Evolutionary conservation across 1,140 invertebrate species (phyloP).

Genomic region (Geopemphigus sp.): DNA sequence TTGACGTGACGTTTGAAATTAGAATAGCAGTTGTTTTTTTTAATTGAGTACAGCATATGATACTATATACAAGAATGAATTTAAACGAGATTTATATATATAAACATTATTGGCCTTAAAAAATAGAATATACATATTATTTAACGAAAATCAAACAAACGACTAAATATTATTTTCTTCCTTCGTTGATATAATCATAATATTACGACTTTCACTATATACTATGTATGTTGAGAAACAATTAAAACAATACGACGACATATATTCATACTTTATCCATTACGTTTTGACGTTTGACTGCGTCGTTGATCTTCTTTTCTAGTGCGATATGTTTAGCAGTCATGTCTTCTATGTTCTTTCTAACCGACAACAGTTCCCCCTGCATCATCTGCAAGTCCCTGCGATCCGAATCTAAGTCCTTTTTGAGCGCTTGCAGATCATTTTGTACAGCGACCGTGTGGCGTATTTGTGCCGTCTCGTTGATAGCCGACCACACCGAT

Average conservation of each 20-base stretch:
- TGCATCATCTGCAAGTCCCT: slow-evolving; percentile 31
- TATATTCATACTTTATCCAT: slow-evolving; percentile 5
- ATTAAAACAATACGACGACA: too few species aligned
- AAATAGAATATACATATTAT: too few species aligned
- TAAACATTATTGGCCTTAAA: too few species aligned
- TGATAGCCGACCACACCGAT: slow-evolving; percentile 39
- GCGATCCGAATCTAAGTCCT: slow-evolving; percentile 24
- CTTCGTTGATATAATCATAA: too few species aligned
- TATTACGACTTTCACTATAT: neutral
- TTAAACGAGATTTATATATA: too few species aligned
- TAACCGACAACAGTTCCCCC: slow-evolving; percentile 30
- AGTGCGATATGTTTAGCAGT: neutral
- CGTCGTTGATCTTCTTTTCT: slow-evolving; percentile 18
- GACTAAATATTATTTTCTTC: too few species aligned
- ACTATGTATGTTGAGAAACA: too few species aligned
- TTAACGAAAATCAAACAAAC: too few species aligned
- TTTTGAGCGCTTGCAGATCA: slow-evolving; percentile 32
- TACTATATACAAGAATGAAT: too few species aligned
- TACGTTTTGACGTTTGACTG: neutral
- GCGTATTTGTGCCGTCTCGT: slow-evolving; percentile 27
- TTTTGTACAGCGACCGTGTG: slow-evolving; percentile 19
- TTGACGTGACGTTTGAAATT: neutral
- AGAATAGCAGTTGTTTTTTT: neutral
- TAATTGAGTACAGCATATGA: too few species aligned
- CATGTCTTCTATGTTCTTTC: slow-evolving; percentile 28